Conservation (phyloP, 2,113 vertebrate species). For the Calonectris borealis region DNA sequence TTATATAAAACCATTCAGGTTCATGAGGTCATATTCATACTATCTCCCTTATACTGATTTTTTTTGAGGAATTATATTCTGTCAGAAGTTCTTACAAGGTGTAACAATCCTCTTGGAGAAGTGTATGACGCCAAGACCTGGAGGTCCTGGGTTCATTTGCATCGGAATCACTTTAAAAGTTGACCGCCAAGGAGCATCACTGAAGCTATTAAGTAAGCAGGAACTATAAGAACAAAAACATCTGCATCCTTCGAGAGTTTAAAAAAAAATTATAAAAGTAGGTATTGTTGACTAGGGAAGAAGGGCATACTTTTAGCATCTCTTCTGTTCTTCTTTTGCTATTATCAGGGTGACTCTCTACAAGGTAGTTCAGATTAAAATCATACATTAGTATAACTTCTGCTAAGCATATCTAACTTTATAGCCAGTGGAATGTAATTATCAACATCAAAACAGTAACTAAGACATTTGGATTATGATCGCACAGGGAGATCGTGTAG, state of each 20-base stretch:
- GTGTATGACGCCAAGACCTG: not conserved
- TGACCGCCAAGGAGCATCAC: not conserved
- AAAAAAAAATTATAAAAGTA: not conserved
- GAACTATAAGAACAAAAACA: not conserved
- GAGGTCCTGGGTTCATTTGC: not conserved
- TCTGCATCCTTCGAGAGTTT: not conserved
- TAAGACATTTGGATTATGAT: not conserved
- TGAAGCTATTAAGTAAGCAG: not conserved
- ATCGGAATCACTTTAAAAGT: not conserved
- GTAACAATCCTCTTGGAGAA: not conserved
- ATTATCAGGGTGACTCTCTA: not conserved
- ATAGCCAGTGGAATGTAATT: not conserved
- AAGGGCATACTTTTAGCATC: not conserved
- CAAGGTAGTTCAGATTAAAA: not conserved
- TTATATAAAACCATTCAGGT: not conserved
- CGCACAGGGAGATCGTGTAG: not conserved
- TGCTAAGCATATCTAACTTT: not conserved
- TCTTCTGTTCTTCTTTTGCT: not conserved
- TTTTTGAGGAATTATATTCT: not conserved
- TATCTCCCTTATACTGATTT: not conserved
- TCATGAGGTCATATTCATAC: not conserved
- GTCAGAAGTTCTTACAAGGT: not conserved
- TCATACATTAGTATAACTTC: not conserved
- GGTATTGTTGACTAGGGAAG: not conserved
- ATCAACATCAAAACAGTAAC: not conserved